These are phyloP conservation scores for Diglossa brunneiventris DNA, from an alignment of 2,113 vertebrate species.

Conservation along the genomic window DNA sequence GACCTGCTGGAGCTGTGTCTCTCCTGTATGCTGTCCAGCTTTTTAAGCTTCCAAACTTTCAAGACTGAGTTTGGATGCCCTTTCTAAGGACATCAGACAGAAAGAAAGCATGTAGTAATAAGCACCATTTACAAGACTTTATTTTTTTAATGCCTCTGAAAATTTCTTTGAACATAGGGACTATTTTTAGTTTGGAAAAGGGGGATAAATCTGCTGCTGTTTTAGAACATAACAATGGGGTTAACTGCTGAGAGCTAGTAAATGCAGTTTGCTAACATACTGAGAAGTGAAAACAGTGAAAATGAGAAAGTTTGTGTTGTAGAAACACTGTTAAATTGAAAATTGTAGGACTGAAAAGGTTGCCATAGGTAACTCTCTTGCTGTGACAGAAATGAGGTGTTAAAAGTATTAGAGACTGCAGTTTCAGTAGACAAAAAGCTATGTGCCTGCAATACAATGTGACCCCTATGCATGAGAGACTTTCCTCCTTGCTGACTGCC, in stretches of 20 bases:
- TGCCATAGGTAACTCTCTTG: not conserved
- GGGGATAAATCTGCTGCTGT: not conserved
- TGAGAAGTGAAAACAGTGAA: not conserved
- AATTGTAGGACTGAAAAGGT: not conserved
- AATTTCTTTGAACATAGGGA: not conserved
- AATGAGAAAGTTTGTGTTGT: not conserved
- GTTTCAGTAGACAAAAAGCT: not conserved
- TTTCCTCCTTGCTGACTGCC: not conserved
- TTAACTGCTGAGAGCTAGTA: not conserved
- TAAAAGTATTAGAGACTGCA: not conserved
- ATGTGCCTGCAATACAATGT: accelerated
- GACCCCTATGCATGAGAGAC: not conserved
- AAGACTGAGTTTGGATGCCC: not conserved
- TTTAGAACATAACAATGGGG: not conserved
- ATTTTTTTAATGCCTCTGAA: not conserved
- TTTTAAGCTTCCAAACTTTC: not conserved
- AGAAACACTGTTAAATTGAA: not conserved
- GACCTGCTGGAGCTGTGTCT: not conserved
- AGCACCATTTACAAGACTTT: not conserved
- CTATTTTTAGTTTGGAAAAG: not conserved
- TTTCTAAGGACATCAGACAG: not conserved
- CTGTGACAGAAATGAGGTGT: not conserved
- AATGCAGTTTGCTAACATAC: not conserved
- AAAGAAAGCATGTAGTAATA: not conserved
- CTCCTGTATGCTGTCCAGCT: not conserved